phyloP scores from a whole-genome alignment of 2,888 invertebrate species.

The Aleiodes leptofemur region DNA sequence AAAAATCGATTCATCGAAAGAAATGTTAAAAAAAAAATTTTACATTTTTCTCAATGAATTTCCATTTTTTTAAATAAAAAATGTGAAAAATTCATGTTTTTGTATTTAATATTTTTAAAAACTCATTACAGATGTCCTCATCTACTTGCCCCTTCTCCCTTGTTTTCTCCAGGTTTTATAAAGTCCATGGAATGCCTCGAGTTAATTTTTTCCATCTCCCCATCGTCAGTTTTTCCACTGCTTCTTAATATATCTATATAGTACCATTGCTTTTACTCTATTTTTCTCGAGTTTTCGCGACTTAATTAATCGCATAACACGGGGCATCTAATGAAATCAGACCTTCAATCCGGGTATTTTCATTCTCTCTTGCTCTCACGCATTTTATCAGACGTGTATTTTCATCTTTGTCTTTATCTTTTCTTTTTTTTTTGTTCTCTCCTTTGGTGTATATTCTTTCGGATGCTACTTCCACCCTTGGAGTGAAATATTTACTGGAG shows the following conservation, averaged over 20 bases:
- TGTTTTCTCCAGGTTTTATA: conserved; percentile 4
- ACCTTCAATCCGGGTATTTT: conserved; percentile 66
- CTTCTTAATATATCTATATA: conserved; percentile 64
- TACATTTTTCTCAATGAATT: too few species aligned
- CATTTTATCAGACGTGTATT: conserved; percentile 39
- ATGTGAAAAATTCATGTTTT: too few species aligned
- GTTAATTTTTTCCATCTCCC: conserved; percentile 64
- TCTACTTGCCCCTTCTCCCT: conserved; percentile 5
- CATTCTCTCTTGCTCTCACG: conserved; percentile 46
- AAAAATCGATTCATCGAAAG: too few species aligned
- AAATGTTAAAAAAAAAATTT: too few species aligned
- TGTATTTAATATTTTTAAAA: not conserved
- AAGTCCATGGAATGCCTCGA: conserved; percentile 63
- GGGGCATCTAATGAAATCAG: conserved; percentile 75
- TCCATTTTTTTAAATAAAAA: too few species aligned
- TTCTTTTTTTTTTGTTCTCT: conserved; percentile 55
- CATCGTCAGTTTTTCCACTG: conserved; percentile 48
- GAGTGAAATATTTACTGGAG: conserved; percentile 67
- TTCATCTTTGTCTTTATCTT: conserved; percentile 34
- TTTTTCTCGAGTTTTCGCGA: conserved; percentile 71
- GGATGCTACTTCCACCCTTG: conserved; percentile 39
- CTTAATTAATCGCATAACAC: conserved; percentile 76
- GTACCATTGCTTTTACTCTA: too few species aligned
- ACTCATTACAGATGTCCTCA: conserved; percentile 26
- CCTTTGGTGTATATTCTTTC: conserved; percentile 37